Evolutionary conservation across 2,888 invertebrate species (phyloP).

Genomic region (Pantelozetes paolii): DNA sequence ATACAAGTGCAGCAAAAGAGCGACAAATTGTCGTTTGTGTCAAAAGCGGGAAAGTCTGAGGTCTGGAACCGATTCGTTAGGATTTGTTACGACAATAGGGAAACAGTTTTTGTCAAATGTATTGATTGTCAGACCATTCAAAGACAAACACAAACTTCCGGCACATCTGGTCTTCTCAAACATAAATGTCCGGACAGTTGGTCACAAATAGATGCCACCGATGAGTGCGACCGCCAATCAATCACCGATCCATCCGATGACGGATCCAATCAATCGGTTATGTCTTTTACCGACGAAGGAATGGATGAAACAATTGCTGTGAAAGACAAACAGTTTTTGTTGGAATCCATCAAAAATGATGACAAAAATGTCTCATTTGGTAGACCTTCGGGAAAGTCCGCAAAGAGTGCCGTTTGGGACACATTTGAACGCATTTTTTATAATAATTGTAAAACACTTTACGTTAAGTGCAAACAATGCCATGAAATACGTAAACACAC

Average conservation of each 20-base stretch:
- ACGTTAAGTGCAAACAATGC: slow-evolving; percentile 13
- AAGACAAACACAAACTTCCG: not conserved
- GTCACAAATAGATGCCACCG: not conserved
- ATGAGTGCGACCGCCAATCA: not conserved
- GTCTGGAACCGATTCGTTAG: slow-evolving; percentile 19
- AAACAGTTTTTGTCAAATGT: slow-evolving; percentile 1
- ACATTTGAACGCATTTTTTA: slow-evolving; percentile 18
- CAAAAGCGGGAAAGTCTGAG: not conserved
- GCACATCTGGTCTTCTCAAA: not conserved
- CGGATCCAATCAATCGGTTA: not conserved
- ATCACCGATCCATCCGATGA: not conserved
- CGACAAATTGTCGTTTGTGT: not conserved
- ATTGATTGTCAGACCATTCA: not conserved
- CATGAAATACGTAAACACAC: not conserved
- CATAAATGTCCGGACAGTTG: slow-evolving; percentile 2
- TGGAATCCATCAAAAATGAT: not conserved
- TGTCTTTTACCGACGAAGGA: not conserved
- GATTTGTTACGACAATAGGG: not conserved
- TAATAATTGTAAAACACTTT: not conserved
- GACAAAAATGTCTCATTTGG: not conserved
- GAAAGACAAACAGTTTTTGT: not conserved
- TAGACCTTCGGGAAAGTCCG: not conserved
- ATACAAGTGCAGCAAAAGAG: not conserved
- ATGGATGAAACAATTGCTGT: not conserved
- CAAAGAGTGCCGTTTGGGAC: not conserved